A percentile compares a stretch with the other conserved stretches of the same genome.
phyloP scores from a whole-genome alignment of 2,797 vertebrate genomes.

The Esox lucius region DNA sequence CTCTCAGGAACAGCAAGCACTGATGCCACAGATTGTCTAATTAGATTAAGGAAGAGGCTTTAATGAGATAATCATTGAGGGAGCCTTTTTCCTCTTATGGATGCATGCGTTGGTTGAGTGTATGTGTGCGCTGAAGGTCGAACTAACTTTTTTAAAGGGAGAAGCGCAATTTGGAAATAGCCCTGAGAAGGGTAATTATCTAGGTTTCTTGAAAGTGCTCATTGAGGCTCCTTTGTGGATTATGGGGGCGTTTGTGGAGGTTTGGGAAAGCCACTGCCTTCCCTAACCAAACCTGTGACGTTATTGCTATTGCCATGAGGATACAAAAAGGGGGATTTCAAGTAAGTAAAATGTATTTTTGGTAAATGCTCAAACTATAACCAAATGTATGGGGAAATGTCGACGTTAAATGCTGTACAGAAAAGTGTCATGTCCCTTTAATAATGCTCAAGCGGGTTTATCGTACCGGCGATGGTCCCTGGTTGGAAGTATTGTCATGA shows the following conservation, averaged over 20 bases:
- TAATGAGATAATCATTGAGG: conserved; percentile 88
- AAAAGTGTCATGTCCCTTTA: neutral
- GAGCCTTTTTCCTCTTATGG: conserved; percentile 76
- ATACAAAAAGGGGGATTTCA: conserved; percentile 66
- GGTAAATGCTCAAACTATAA: neutral
- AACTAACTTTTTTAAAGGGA: conserved; percentile 48
- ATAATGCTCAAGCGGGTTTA: neutral
- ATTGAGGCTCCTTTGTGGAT: conserved; percentile 26
- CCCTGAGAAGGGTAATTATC: conserved; percentile 35
- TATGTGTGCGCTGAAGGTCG: conserved; percentile 78
- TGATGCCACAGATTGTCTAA: conserved; percentile 81
- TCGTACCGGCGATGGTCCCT: conserved; percentile 2
- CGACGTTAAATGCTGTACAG: neutral
- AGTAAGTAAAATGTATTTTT: conserved; percentile 58
- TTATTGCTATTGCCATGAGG: conserved; percentile 62
- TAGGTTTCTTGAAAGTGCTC: conserved; percentile 30
- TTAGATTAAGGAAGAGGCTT: conserved; percentile 90
- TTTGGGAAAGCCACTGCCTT: conserved; percentile 47
- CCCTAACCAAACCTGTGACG: conserved; percentile 39
- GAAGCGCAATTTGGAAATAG: conserved; percentile 43
- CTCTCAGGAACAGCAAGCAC: conserved; percentile 37
- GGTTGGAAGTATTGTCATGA: neutral
- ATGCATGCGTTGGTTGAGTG: conserved; percentile 47
- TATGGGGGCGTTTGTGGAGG: conserved; percentile 56
- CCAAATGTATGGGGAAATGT: neutral